Conservation (phyloP, 2,888 invertebrate species). For the Drosophila atripex region DNA sequence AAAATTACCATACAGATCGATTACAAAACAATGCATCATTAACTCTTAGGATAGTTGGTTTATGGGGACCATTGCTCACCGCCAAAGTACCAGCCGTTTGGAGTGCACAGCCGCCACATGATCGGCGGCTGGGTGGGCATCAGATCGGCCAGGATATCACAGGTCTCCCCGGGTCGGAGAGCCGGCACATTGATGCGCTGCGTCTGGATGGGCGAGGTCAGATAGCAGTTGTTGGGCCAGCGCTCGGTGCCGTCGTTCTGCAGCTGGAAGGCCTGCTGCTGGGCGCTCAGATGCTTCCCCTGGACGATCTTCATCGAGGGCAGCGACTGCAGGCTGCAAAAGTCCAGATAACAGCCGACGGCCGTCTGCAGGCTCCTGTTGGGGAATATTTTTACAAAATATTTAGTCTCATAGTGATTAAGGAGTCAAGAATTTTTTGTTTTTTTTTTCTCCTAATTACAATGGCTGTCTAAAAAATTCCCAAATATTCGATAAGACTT, state of each 20-base stretch:
- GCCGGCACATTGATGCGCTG: constrained; percentile 85
- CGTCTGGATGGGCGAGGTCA: constrained; percentile 86
- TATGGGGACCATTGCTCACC: constrained; percentile 85
- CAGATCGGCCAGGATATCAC: constrained; percentile 89
- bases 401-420: too few species aligned
- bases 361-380: constrained; percentile 98
- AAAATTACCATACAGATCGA: not conserved
- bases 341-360: constrained; percentile 97
- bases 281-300: constrained; percentile 75
- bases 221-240: constrained; percentile 94
- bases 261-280: constrained; percentile 92
- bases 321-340: constrained; percentile 89
- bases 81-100: constrained; percentile 95
- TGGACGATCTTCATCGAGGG: constrained; percentile 90
- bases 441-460: too few species aligned
- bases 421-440: too few species aligned
- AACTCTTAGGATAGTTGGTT: accelerated
- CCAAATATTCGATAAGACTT: too few species aligned
- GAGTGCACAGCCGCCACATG: constrained; percentile 95
- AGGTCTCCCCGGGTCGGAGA: constrained; percentile 90
- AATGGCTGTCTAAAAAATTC: too few species aligned
- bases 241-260: constrained; percentile 93
- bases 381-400: too few species aligned
- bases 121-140: constrained; percentile 91
- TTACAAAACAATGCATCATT: not conserved